Evolutionary conservation across 2,797 vertebrate genomes (phyloP).

Genomic region (Falco rusticolus): DNA sequence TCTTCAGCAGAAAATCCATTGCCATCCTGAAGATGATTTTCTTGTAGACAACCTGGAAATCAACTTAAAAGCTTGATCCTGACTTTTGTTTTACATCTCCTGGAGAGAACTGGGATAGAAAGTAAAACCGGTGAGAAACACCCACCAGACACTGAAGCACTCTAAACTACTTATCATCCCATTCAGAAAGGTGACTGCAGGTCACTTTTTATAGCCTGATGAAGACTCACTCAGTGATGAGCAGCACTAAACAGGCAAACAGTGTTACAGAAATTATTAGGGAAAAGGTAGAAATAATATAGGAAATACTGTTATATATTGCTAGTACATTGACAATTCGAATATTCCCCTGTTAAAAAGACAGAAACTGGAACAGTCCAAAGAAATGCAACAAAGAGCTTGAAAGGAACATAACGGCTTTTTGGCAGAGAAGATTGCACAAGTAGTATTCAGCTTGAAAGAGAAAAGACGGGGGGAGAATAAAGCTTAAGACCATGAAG

Average conservation of each 20-base stretch:
- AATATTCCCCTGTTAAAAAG: background rate
- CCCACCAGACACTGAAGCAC: fast-evolving
- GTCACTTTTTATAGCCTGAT: background rate
- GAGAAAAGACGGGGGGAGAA: background rate
- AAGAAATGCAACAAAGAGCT: background rate
- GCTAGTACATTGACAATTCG: background rate
- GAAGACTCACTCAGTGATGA: background rate
- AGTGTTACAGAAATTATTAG: background rate
- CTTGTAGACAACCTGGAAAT: background rate
- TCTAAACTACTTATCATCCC: background rate
- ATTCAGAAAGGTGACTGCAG: background rate
- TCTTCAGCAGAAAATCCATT: background rate
- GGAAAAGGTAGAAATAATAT: background rate
- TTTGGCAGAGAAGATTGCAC: background rate
- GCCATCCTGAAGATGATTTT: background rate
- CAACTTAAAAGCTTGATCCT: background rate
- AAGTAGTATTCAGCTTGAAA: background rate
- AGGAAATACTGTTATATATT: background rate
- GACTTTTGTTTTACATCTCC: background rate
- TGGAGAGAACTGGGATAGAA: background rate
- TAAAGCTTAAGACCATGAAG: background rate
- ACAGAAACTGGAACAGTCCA: background rate
- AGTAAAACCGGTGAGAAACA: background rate
- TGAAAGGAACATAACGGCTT: background rate
- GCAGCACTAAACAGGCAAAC: background rate